Conservation (phyloP, 2,797 vertebrate genomes). For the Chaetodon trifasciatus region DNA sequence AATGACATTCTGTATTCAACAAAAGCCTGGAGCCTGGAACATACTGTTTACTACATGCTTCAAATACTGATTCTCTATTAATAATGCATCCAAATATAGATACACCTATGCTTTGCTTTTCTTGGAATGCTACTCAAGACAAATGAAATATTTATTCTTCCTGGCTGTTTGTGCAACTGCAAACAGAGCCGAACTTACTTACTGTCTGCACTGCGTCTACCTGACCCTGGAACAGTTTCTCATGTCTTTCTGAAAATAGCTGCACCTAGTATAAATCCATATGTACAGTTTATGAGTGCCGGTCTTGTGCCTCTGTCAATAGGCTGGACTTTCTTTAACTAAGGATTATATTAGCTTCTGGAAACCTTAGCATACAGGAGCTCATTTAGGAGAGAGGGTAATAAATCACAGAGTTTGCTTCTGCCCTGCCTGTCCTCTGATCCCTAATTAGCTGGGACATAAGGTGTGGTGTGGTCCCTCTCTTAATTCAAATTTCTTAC, state of each 20-base stretch:
- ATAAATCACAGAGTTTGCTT: constrained; percentile 49
- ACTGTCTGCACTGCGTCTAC: background rate
- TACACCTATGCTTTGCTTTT: constrained; percentile 34
- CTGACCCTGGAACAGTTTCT: constrained; percentile 9
- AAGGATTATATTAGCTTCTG: constrained; percentile 36
- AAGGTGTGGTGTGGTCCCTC: constrained; percentile 16
- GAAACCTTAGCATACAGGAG: constrained; percentile 23
- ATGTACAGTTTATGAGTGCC: too few relatives aligned
- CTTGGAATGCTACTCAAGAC: constrained; percentile 39
- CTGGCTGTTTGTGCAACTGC: constrained; percentile 15
- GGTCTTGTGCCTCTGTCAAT: constrained; percentile 4
- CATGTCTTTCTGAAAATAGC: background rate
- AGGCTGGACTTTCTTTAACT: background rate
- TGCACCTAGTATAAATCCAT: constrained; percentile 12
- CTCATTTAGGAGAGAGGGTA: constrained; percentile 28
- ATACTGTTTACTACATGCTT: constrained; percentile 8
- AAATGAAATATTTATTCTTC: constrained; percentile 67
- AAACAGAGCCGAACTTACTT: background rate
- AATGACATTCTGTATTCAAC: background rate
- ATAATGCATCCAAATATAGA: constrained; percentile 58
- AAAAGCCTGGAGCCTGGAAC: background rate
- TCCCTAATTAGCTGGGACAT: constrained; percentile 35
- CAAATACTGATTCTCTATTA: constrained; percentile 41
- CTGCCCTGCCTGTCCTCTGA: constrained; percentile 14
- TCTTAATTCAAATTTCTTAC: constrained; percentile 51